Base-by-base conservation (phyloP, 2,888 invertebrate genomes). In the Litoditis marina region DNA sequence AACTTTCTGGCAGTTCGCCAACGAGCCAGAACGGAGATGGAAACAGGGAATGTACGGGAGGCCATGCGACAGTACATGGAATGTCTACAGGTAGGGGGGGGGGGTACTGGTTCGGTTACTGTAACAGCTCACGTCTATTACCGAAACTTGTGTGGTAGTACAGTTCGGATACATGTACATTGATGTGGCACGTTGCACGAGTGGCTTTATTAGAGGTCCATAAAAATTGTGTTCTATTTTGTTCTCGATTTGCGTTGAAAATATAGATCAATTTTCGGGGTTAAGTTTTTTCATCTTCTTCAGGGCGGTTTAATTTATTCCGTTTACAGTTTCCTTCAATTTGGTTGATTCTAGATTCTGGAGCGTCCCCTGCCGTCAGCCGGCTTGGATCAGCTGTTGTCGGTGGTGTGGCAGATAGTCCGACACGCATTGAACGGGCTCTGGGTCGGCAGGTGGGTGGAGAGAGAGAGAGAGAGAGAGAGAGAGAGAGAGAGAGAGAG, bases 381-480 rank as follows among this genome's bases (percentile, higher is more conserved):
- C 6, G 77, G 79, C n/a, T 60, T 80, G 34, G 80, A 80, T 34
- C 69, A 76, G 36, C 57, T 69, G 13, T 52, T 78, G 30, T 76
- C 78, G 0, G 65, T 81, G 2, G 65, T 68, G 11, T 76, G 74
- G 73, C 72, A 74, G 62, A 63, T 77, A 22, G 69, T 81, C 16
- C 68, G 81, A 8, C 81, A 81, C 51, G 22, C 76, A 2, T 59
- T 81, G 36, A 81, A 82, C 64, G 69, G 74, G 53, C 30, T 81
- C 25, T 81, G 81, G 81, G 76, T 81, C 25, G 81, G 81, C 7
- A 71, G 81, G 30, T 81, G 71, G 71, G 19, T 22, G 42, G 42
- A 19, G 42, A 8, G 42, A 42, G 42, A 42, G 42, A 42, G 42
- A 42, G 42, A 49, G 30, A 49, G 49, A 49, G 30, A 49, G 30